Evolutionary conservation across 2,113 vertebrate genomes (phyloP).

Genomic region (Colinus virginianus): DNA sequence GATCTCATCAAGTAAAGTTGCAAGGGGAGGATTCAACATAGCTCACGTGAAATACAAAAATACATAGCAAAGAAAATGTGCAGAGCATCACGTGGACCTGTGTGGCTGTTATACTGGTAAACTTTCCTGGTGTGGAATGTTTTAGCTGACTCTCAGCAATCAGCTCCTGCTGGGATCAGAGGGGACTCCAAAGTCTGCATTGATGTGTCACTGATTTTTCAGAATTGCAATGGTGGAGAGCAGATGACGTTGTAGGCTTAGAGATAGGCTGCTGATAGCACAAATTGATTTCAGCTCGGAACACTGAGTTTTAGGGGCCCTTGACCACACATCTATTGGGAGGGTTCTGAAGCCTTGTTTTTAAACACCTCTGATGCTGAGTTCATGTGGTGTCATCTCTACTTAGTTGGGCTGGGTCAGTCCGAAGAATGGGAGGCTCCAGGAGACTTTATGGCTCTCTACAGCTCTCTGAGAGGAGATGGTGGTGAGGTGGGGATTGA

Average conservation of each 20-base stretch:
- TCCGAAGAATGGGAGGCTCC: too few relatives aligned
- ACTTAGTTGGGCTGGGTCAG: too few relatives aligned
- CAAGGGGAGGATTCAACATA: neutral
- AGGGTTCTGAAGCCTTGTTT: conserved; percentile 8
- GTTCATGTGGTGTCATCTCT: neutral
- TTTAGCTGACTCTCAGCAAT: neutral
- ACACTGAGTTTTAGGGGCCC: conserved; percentile 35
- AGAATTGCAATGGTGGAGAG: neutral
- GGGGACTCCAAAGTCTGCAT: neutral
- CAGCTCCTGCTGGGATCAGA: neutral
- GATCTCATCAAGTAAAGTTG: accelerated
- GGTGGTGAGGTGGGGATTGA: too few relatives aligned
- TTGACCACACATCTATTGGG: accelerated
- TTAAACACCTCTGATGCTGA: neutral
- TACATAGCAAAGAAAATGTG: neutral
- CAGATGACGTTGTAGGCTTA: neutral
- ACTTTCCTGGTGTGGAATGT: neutral
- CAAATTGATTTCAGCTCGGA: conserved; percentile 41
- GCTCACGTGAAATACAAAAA: neutral
- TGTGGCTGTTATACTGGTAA: accelerated
- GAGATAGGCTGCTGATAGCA: neutral
- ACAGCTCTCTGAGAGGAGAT: too few relatives aligned
- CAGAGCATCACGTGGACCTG: accelerated
- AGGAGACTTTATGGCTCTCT: too few relatives aligned
- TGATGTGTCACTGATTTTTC: neutral